These are phyloP conservation scores for Empidonax alnorum DNA, from an alignment of 2,113 vertebrate species.

Conservation along the genomic window DNA sequence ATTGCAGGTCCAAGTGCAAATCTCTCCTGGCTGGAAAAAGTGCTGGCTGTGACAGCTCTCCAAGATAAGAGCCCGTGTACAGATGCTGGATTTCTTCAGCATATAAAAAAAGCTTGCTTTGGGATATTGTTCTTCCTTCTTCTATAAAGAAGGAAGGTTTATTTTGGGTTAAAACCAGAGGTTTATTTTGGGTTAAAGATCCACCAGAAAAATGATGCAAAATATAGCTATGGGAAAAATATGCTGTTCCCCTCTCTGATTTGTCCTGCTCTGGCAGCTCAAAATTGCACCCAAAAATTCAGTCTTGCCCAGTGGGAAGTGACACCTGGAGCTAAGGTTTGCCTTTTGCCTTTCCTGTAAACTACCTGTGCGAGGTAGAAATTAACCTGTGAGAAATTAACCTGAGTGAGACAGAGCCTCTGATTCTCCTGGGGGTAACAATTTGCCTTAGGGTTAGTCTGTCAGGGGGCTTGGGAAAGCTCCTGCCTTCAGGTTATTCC, in stretches of 20 bases:
- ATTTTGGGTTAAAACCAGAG: background rate
- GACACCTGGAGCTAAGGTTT: background rate
- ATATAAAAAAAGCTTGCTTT: background rate
- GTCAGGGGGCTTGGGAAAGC: background rate
- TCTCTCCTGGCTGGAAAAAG: background rate
- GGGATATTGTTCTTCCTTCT: background rate
- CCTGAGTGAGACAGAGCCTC: background rate
- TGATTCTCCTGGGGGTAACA: background rate
- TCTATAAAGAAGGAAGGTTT: background rate
- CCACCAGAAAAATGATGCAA: background rate
- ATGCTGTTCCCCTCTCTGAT: background rate
- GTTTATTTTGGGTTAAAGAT: background rate
- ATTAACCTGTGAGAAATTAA: background rate
- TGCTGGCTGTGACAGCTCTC: background rate
- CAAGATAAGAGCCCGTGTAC: background rate
- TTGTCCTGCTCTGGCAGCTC: background rate
- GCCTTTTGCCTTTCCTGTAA: background rate
- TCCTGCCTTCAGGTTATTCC: background rate
- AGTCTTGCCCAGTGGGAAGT: fast-evolving
- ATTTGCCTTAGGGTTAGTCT: too few species aligned
- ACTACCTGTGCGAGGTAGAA: background rate
- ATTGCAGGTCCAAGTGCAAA: too few species aligned
- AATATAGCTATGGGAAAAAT: background rate
- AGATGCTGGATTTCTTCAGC: background rate
- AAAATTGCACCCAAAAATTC: fast-evolving